Evolutionary conservation across 2,113 vertebrate genomes (phyloP).

Genomic region (Caretta caretta): DNA sequence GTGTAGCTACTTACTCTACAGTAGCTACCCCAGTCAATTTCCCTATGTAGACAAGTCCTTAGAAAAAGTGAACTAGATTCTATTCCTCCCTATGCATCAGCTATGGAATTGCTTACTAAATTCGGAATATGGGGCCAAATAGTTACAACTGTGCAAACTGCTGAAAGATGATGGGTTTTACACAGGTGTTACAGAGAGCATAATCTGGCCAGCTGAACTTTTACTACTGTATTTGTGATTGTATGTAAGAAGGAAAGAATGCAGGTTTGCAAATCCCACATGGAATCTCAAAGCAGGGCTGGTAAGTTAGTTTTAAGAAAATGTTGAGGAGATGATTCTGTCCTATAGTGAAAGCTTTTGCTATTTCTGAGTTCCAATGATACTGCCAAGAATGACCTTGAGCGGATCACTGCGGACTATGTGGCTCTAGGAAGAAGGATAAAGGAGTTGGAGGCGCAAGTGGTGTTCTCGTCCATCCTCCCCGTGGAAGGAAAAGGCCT

Average conservation of each 20-base stretch:
- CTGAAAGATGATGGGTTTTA: accelerated
- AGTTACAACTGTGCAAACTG: too few relatives aligned
- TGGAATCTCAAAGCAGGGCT: not conserved
- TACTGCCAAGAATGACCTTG: too few relatives aligned
- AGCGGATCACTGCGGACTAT: too few relatives aligned
- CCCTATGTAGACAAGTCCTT: not conserved
- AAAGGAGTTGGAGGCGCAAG: too few relatives aligned
- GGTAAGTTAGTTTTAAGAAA: not conserved
- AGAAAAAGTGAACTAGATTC: not conserved
- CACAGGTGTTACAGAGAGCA: not conserved
- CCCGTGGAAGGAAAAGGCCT: too few relatives aligned
- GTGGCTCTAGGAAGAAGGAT: too few relatives aligned
- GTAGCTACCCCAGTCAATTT: not conserved
- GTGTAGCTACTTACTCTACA: not conserved
- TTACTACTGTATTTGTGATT: not conserved
- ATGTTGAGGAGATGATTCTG: not conserved
- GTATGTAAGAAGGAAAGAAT: not conserved
- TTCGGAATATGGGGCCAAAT: too few relatives aligned
- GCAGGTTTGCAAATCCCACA: not conserved
- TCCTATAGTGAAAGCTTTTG: not conserved
- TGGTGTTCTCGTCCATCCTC: too few relatives aligned
- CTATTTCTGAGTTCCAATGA: too few relatives aligned
- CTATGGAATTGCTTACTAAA: not conserved
- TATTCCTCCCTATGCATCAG: not conserved
- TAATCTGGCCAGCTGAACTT: not conserved